Evolutionary conservation across 1,140 invertebrate genomes (phyloP), one percentile per base, ranked within the genome.

Genomic region (Trialeurodes vaporariorum): DNA sequence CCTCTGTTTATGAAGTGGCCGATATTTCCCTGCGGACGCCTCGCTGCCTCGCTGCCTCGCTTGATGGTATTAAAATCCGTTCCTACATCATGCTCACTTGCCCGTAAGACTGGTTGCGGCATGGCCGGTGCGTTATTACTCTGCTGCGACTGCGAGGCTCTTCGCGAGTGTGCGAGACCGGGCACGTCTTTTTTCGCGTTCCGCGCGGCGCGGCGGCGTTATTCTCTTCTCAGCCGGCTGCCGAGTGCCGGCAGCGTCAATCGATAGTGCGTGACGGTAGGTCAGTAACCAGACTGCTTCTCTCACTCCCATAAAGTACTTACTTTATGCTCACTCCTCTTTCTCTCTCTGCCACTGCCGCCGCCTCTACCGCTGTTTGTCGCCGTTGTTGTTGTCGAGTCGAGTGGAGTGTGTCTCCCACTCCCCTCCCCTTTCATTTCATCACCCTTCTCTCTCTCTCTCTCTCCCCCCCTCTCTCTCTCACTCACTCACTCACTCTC

Each of bases 191-290:
- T n/a, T n/a, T n/a, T n/a, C n/a, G n/a, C n/a, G n/a, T n/a, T n/a
- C n/a, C n/a, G n/a, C n/a, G n/a, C n/a, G n/a, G n/a, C n/a, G n/a
- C n/a, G n/a, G n/a, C n/a, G n/a, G n/a, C n/a, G n/a, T n/a, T n/a
- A n/a, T n/a, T n/a, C n/a, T n/a, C n/a, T n/a, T n/a, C n/a, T n/a
- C n/a, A n/a, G n/a, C n/a, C 34, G 34, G 34, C 5, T 49, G 34
- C 34, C 5, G 34, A 49, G 5, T 5, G 34, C 34, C 34, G 34
- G 17, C 34, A 17, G 34, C 34, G 34, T 49, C 34, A 49, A 49
- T 49, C 34, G 34, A 49, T 49, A 49, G 34, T 49, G n/a, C 60
- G 60, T 61, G 60, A 61, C 34, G 34, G 34, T 49, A 49, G 34
- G 34, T 49, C 34, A 49, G 34, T 49, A 49, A 49, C 34, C 60